These are phyloP conservation scores for Bubo bubo DNA, from an alignment of 2,113 vertebrate species.

Conservation along the genomic window DNA sequence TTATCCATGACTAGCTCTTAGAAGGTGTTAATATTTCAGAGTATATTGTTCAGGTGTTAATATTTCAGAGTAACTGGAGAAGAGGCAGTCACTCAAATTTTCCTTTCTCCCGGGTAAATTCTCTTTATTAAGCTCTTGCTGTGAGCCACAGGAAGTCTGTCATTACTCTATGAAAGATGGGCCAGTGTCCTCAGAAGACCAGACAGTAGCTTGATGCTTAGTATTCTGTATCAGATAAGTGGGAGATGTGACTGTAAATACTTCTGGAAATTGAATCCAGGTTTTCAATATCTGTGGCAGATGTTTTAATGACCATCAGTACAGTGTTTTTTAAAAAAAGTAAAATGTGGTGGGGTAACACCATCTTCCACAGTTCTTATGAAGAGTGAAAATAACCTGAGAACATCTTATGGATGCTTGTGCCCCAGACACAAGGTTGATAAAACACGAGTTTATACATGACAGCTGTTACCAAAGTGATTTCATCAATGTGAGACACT, in stretches of 20 bases:
- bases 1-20: not conserved
- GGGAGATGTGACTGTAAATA: not conserved
- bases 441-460: not conserved
- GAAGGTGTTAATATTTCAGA: not conserved
- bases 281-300: not conserved
- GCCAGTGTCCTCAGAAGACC: not conserved
- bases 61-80: not conserved
- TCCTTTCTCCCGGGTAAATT: not conserved
- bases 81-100: not conserved
- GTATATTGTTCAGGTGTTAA: accelerated
- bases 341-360: not conserved
- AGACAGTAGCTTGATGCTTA: not conserved
- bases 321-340: not conserved
- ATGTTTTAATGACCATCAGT: not conserved
- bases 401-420: not conserved
- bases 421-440: not conserved
- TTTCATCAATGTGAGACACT: not conserved
- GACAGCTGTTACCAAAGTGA: not conserved
- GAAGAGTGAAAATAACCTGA: not conserved
- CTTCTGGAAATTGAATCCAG: not conserved
- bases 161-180: not conserved
- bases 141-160: not conserved
- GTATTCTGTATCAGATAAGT: not conserved
- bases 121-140: not conserved
- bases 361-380: not conserved